These are phyloP conservation scores for Gonioctena quinquepunctata DNA, from an alignment of 1,140 invertebrate genomes.

Conservation along the genomic window DNA sequence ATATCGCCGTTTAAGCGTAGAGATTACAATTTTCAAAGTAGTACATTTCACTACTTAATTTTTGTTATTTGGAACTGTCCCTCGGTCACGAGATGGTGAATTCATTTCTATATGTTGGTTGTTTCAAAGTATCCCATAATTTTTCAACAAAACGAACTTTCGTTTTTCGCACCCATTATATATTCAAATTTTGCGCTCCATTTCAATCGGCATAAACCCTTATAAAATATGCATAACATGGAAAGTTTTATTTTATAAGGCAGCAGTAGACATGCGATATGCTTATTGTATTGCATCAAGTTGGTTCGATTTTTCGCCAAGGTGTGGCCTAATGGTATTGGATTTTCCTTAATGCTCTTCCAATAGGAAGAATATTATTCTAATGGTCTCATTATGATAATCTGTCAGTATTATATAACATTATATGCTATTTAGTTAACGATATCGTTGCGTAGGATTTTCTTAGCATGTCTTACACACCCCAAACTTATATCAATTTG, in stretches of 20 bases:
- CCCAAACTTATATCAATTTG: too few relatives aligned
- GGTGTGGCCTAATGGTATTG: slow-evolving; percentile 11
- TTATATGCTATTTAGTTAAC: neutral
- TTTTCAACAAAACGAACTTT: neutral
- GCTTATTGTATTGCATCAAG: slow-evolving; percentile 5
- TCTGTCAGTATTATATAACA: neutral
- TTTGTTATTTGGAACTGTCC: too few relatives aligned
- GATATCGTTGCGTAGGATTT: too few relatives aligned
- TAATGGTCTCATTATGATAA: neutral
- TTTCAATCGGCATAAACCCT: neutral
- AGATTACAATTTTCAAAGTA: too few relatives aligned
- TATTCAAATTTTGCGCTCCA: neutral
- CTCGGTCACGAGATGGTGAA: too few relatives aligned
- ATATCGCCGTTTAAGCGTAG: too few relatives aligned
- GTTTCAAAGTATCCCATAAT: too few relatives aligned
- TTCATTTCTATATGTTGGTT: too few relatives aligned
- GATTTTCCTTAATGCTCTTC: neutral
- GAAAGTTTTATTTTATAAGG: neutral
- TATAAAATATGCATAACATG: slow-evolving; percentile 6
- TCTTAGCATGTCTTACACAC: too few relatives aligned
- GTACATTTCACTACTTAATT: too few relatives aligned
- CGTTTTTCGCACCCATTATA: neutral
- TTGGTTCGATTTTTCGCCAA: slow-evolving; percentile 4
- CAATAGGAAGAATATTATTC: neutral
- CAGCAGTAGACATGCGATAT: neutral